A percentile compares a stretch with the other conserved stretches of the same genome.
These are phyloP conservation scores for Neotoma lepida DNA, from an alignment of 2,113 vertebrate genomes.

Conservation along the genomic window DNA sequence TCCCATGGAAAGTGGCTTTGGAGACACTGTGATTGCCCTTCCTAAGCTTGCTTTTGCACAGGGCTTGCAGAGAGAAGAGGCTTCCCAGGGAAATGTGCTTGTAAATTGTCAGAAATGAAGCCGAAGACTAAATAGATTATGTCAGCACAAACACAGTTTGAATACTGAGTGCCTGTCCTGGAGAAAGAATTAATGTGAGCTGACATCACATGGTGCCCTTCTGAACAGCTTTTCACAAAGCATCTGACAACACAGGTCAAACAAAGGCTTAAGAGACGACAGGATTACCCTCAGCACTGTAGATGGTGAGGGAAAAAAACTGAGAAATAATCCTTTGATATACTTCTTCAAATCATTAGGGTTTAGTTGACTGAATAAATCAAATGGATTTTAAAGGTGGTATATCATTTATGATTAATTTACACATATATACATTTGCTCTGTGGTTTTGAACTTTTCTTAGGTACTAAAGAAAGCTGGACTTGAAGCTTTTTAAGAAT, in stretches of 20 bases:
- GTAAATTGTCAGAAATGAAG: slow-evolving; percentile 71
- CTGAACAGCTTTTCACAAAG: slow-evolving; percentile 68
- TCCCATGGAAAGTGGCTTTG: slow-evolving; percentile 19
- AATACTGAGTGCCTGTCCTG: slow-evolving; percentile 68
- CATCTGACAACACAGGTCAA: slow-evolving; percentile 69
- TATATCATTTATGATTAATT: slow-evolving; percentile 64
- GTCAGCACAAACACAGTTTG: slow-evolving; percentile 68
- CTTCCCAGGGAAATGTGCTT: slow-evolving; percentile 56
- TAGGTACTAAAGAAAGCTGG: slow-evolving; percentile 59
- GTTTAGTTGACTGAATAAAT: slow-evolving; percentile 57
- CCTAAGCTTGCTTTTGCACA: slow-evolving; percentile 60
- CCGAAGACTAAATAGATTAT: slow-evolving; percentile 66
- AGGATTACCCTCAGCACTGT: background rate
- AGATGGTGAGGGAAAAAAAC: slow-evolving; percentile 34
- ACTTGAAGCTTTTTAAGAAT: background rate
- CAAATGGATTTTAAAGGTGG: slow-evolving; percentile 6
- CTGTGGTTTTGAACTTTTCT: background rate
- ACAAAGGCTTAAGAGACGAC: slow-evolving; percentile 43
- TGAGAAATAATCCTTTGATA: slow-evolving; percentile 65
- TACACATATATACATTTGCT: background rate
- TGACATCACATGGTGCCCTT: slow-evolving; percentile 62
- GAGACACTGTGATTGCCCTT: slow-evolving; percentile 43
- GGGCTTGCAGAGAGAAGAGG: slow-evolving; percentile 47
- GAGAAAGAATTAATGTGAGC: slow-evolving; percentile 69
- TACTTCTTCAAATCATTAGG: slow-evolving; percentile 52